Conservation (phyloP, 2,888 invertebrate genomes). For the Thera britannica region DNA sequence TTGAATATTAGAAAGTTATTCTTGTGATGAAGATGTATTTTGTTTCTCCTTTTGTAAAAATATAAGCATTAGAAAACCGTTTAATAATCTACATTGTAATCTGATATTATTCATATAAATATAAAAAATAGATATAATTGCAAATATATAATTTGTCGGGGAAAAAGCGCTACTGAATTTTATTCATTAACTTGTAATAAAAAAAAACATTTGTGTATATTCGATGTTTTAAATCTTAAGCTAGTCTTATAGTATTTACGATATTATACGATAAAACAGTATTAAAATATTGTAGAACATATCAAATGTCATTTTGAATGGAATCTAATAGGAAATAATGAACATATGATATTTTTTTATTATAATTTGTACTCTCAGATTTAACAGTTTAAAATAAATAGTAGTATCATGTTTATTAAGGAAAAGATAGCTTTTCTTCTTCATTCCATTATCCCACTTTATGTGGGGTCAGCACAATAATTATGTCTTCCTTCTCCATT, state of each 20-base stretch:
- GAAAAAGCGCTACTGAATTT: constrained; percentile 83
- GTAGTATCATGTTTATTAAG: no score
- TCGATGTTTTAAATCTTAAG: constrained; percentile 42
- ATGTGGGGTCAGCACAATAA: no score
- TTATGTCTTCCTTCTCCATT: no score
- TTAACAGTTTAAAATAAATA: background rate
- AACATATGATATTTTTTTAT: background rate
- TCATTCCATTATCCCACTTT: no score
- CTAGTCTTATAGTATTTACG: constrained; percentile 16
- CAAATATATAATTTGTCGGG: constrained; percentile 56
- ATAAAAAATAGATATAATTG: constrained; percentile 24
- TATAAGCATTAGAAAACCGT: background rate
- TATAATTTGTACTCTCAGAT: background rate
- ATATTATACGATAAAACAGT: constrained; percentile 39
- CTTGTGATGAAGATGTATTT: background rate
- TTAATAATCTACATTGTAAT: constrained; percentile 16
- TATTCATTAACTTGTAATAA: constrained; percentile 44
- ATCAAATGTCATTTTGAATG: constrained; percentile 51
- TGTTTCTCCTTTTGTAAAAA: constrained; percentile 4
- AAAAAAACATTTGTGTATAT: constrained; percentile 16
- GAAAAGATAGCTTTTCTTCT: background rate
- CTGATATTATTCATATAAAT: constrained; percentile 10
- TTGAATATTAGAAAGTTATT: background rate
- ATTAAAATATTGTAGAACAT: constrained; percentile 60
- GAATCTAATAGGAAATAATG: constrained; percentile 30